Percentiles rank a stretch among this genome's conserved stretches.
Conservation (phyloP, 2,113 vertebrate genomes). For the Aleadryas rufinucha region DNA sequence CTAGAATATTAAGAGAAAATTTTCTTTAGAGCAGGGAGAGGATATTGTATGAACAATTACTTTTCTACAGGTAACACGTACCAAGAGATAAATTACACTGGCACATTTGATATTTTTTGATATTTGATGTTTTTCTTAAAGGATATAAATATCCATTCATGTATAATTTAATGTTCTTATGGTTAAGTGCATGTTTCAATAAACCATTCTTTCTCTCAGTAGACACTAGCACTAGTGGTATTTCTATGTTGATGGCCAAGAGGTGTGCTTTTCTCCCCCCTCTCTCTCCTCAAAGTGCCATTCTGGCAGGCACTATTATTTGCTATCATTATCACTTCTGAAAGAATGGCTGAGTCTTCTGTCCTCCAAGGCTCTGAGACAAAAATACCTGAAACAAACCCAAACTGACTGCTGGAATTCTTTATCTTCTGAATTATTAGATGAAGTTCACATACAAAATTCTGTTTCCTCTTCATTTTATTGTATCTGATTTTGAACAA, state of each 20-base stretch:
- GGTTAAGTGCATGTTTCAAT: background rate
- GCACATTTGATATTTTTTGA: background rate
- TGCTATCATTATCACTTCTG: background rate
- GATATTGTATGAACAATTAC: background rate
- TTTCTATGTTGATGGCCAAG: background rate
- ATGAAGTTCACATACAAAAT: background rate
- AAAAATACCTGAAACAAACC: background rate
- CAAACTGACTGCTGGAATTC: background rate
- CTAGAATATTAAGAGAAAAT: background rate
- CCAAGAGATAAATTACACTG: background rate
- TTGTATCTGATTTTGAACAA: background rate
- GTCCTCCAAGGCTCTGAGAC: background rate
- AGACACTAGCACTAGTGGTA: background rate
- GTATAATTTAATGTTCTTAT: background rate
- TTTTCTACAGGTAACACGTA: background rate
- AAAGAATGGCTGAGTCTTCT: background rate
- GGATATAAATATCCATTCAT: background rate
- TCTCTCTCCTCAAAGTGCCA: background rate
- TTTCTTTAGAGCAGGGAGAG: background rate
- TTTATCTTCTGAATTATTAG: background rate
- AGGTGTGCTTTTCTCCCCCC: fast-evolving
- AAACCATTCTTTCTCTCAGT: background rate
- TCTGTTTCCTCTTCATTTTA: background rate
- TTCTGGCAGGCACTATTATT: background rate
- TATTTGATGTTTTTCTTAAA: background rate